These are phyloP conservation scores for Anseranas semipalmata DNA, from an alignment of 2,113 vertebrate species.

Conservation along the genomic window DNA sequence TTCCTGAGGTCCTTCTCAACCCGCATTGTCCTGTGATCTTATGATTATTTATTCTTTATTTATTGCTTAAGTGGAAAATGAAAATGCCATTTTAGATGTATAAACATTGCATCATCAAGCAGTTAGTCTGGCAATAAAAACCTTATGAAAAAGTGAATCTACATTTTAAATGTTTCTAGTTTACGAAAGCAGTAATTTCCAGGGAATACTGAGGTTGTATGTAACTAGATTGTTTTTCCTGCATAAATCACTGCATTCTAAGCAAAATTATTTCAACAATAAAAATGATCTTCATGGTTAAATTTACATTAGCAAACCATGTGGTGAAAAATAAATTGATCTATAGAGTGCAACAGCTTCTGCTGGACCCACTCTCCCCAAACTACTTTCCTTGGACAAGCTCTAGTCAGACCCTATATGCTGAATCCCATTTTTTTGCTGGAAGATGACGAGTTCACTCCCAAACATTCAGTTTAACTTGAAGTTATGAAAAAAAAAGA, in stretches of 20 bases:
- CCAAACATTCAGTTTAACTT: not conserved
- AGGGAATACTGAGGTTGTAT: not conserved
- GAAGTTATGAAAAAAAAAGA: not conserved
- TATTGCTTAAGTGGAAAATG: not conserved
- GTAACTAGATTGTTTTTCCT: not conserved
- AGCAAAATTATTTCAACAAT: not conserved
- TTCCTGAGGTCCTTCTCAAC: not conserved
- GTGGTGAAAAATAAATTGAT: not conserved
- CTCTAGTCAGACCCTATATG: not conserved
- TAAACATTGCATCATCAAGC: not conserved
- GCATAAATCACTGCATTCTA: not conserved
- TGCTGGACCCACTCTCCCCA: not conserved
- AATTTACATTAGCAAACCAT: not conserved
- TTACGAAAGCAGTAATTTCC: not conserved
- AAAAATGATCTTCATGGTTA: not conserved
- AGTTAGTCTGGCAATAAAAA: not conserved
- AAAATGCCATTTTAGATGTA: not conserved
- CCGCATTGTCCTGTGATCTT: not conserved
- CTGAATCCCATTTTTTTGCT: not conserved
- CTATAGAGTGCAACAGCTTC: not conserved
- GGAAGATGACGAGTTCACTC: not conserved
- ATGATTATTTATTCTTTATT: conserved; percentile 9
- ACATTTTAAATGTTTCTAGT: not conserved
- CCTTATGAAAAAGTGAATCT: not conserved
- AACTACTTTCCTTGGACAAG: not conserved